These are phyloP conservation scores for Plestiodon gilberti DNA, from an alignment of 2,113 vertebrate genomes.

Conservation along the genomic window DNA sequence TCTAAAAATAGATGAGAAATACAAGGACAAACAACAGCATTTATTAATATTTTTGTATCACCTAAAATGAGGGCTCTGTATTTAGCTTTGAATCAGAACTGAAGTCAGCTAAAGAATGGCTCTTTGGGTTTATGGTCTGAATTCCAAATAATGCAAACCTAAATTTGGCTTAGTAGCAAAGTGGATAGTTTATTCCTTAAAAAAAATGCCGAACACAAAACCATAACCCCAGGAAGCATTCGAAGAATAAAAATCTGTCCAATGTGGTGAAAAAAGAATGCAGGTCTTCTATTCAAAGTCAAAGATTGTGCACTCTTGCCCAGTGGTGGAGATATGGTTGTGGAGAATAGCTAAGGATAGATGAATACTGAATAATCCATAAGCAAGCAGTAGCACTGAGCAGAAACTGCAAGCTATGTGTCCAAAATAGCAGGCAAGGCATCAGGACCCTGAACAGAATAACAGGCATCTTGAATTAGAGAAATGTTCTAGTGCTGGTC, in stretches of 20 bases:
- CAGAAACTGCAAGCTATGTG: not conserved
- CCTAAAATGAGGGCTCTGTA: not conserved
- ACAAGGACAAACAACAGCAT: not conserved
- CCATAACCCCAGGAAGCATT: not conserved
- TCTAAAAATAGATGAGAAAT: not conserved
- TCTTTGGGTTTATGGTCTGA: not conserved
- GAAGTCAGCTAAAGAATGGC: not conserved
- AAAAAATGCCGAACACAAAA: not conserved
- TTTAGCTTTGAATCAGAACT: not conserved
- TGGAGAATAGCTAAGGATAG: not conserved
- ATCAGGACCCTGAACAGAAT: conserved; percentile 19
- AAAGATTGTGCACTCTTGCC: not conserved
- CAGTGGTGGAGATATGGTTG: not conserved
- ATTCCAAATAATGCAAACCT: not conserved
- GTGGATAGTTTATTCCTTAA: not conserved
- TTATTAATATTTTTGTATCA: not conserved
- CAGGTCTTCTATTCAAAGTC: not conserved
- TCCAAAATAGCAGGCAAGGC: not conserved
- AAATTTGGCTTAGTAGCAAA: not conserved
- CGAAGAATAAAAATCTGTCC: not conserved
- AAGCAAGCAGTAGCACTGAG: not conserved
- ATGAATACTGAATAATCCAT: too few relatives aligned
- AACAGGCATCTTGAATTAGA: not conserved
- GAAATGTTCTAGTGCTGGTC: not conserved
- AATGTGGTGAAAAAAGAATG: not conserved